These are phyloP conservation scores for Drosophila anomelani DNA, from an alignment of 2,888 invertebrate species.

Conservation along the genomic window DNA sequence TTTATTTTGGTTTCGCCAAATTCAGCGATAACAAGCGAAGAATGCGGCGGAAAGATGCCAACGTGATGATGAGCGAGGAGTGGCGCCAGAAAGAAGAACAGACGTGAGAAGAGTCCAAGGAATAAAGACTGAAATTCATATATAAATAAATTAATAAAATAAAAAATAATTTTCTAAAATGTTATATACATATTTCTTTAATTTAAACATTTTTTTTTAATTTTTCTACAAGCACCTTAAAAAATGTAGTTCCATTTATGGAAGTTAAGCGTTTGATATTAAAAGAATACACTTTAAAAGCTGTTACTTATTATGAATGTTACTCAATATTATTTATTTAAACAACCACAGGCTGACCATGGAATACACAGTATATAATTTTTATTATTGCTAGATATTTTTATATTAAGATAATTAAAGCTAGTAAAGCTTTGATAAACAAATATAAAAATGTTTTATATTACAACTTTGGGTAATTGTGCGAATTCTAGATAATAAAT, in stretches of 20 bases:
- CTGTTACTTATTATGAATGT: too few relatives aligned
- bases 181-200: not conserved
- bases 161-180: not conserved
- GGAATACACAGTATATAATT: not conserved
- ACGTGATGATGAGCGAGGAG: slow-evolving; percentile 8
- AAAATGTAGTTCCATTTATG: not conserved
- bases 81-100: slow-evolving; percentile 25
- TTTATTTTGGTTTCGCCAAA: slow-evolving; percentile 41
- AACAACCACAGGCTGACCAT: not conserved
- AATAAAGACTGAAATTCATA: not conserved
- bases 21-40: slow-evolving; percentile 66
- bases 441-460: not conserved
- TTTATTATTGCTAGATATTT: not conserved
- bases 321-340: too few relatives aligned
- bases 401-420: not conserved
- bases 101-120: not conserved
- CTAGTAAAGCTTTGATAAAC: too few relatives aligned
- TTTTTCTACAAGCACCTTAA: too few relatives aligned
- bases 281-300: too few relatives aligned
- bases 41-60: slow-evolving; percentile 41
- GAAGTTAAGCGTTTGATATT: not conserved
- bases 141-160: not conserved
- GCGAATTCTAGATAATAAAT: too few relatives aligned
- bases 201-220: not conserved
- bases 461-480: not conserved